These are phyloP conservation scores for Drosophila nebulosa DNA, from an alignment of 1,140 invertebrate species.

Conservation along the genomic window DNA sequence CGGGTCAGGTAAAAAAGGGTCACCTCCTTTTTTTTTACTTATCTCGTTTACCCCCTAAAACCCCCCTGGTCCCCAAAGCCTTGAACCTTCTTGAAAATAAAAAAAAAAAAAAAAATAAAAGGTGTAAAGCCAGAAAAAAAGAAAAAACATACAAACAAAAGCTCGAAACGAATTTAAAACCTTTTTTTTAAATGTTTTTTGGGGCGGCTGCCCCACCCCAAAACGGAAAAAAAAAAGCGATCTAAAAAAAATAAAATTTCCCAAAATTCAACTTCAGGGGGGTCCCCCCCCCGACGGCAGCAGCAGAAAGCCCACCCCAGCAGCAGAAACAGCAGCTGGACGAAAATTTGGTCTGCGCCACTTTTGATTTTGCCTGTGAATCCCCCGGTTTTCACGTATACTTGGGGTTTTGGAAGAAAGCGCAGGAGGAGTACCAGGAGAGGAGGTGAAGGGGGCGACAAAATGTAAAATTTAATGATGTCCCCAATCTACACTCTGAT, in stretches of 20 bases:
- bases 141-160: slow-evolving; percentile 27
- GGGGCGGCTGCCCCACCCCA: slow-evolving; percentile 17
- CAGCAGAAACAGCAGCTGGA: slow-evolving; percentile 21
- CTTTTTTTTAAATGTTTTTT: slow-evolving; percentile 27
- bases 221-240: slow-evolving; percentile 4
- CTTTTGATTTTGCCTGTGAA: slow-evolving; percentile 71
- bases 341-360: slow-evolving; percentile 63
- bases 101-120: too few relatives aligned
- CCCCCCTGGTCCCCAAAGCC: slow-evolving; percentile 60
- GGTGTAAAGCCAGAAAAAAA: slow-evolving; percentile 17
- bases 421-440: background rate
- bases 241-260: slow-evolving; percentile 2
- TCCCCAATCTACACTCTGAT: slow-evolving; percentile 12
- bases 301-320: too few relatives aligned
- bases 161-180: background rate
- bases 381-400: slow-evolving; percentile 59
- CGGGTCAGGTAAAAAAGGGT: slow-evolving; percentile 6
- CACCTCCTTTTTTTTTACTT: slow-evolving; percentile 71
- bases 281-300: slow-evolving; percentile 34
- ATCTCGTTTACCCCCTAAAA: slow-evolving; percentile 24
- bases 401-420: slow-evolving; percentile 32
- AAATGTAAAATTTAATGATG: slow-evolving; percentile 54
- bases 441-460: slow-evolving; percentile 39
- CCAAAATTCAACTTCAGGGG: slow-evolving; percentile 51
- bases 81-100: slow-evolving; percentile 69